Evolutionary conservation across 2,888 invertebrate genomes (phyloP).

Genomic region (Tipula lateralis): DNA sequence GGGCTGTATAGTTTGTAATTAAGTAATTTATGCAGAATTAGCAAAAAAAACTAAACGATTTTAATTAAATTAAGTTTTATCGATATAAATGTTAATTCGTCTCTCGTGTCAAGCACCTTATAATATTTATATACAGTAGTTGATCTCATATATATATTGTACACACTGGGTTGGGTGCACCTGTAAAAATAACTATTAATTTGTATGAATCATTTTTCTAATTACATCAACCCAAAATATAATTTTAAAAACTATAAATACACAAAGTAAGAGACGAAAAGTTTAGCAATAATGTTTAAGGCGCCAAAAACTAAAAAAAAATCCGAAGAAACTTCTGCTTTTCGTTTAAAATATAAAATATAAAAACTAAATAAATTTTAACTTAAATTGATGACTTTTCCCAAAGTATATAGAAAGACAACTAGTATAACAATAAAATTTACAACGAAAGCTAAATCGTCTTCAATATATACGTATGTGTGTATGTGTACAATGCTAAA

Average conservation of each 20-base stretch:
- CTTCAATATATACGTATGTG: background rate
- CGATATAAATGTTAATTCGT: constrained; percentile 12
- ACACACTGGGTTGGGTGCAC: background rate
- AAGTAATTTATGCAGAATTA: background rate
- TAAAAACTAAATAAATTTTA: background rate
- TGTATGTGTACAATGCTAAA: background rate
- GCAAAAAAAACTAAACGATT: background rate
- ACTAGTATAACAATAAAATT: constrained; percentile 12
- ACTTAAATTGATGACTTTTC: constrained; percentile 19
- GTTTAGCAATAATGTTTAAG: constrained; percentile 14
- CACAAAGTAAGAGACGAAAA: background rate
- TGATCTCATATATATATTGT: background rate
- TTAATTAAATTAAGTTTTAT: constrained; percentile 19
- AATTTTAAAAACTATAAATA: background rate
- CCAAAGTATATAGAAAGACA: background rate
- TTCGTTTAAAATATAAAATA: constrained; percentile 5
- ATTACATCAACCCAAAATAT: background rate
- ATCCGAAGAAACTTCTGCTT: background rate
- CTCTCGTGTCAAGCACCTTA: background rate
- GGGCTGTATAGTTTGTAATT: background rate
- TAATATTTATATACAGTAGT: background rate
- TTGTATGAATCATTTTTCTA: background rate
- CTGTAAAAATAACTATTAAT: background rate
- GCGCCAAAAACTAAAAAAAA: constrained; percentile 9
- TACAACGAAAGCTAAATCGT: background rate